Evolutionary conservation across 1,140 invertebrate genomes (phyloP).

Genomic region (Drosophila quadrilineata): DNA sequence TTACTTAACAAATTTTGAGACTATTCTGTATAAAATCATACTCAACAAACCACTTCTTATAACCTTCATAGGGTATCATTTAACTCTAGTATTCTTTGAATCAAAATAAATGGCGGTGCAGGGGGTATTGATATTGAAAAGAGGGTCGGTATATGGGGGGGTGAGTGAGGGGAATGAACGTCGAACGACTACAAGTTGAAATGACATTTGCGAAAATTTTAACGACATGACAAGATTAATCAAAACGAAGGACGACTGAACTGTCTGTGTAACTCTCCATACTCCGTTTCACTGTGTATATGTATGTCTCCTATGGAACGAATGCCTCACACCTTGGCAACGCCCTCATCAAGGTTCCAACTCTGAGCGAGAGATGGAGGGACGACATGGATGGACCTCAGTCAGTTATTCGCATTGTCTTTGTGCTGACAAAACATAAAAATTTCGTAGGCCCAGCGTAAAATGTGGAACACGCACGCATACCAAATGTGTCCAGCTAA

Average conservation of each 20-base stretch:
- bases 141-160: not conserved
- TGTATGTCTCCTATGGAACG: not conserved
- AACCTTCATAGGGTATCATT: too few relatives aligned
- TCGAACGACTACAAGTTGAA: constrained; percentile 45
- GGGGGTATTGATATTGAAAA: too few relatives aligned
- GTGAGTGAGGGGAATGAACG: not conserved
- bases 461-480: constrained; percentile 64
- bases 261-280: constrained; percentile 14
- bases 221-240: constrained; percentile 69
- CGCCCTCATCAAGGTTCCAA: not conserved
- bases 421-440: constrained; percentile 65
- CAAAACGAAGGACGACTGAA: constrained; percentile 48
- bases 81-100: too few relatives aligned
- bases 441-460: constrained; percentile 28
- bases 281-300: not conserved
- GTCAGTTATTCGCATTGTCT: constrained; percentile 35
- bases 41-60: too few relatives aligned
- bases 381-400: too few relatives aligned
- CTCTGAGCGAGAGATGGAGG: too few relatives aligned
- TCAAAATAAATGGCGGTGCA: not conserved
- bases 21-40: too few relatives aligned
- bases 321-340: not conserved
- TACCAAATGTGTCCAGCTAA: constrained; percentile 50
- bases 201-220: constrained; percentile 72
- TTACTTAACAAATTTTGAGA: too few relatives aligned